These are phyloP conservation scores for Andricus curvator DNA, from an alignment of 2,888 invertebrate genomes.

Conservation along the genomic window DNA sequence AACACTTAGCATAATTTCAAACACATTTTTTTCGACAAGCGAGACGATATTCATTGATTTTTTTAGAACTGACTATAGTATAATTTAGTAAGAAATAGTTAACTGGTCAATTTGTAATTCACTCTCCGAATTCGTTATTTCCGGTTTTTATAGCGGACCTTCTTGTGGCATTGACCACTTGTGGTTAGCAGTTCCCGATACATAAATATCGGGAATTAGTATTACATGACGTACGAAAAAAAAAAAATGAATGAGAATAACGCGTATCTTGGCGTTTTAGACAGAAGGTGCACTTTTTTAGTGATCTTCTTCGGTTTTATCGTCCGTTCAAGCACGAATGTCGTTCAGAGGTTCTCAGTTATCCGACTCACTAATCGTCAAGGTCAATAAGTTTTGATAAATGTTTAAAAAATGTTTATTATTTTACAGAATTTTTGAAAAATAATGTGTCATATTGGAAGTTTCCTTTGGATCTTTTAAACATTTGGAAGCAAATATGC, in stretches of 20 bases:
- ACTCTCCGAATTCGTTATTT: not conserved
- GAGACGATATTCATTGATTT: not conserved
- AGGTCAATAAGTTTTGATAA: not conserved
- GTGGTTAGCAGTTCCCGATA: not conserved
- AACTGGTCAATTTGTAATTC: not conserved
- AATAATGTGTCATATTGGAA: too few species aligned
- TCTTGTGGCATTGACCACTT: not conserved
- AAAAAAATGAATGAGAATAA: not conserved
- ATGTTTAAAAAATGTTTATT: not conserved
- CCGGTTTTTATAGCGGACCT: not conserved
- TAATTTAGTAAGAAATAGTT: too few species aligned
- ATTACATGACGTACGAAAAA: not conserved
- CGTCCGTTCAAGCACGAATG: not conserved
- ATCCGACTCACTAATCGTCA: not conserved
- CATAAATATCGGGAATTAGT: constrained; percentile 3
- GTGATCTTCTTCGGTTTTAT: not conserved
- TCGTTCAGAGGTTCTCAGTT: constrained; percentile 9
- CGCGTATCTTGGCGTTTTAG: not conserved
- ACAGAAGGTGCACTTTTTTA: not conserved
- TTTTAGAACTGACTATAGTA: not conserved
- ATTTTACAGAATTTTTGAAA: not conserved
- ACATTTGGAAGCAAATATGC: too few species aligned
- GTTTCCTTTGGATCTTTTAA: too few species aligned
- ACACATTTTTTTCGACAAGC: too few species aligned
- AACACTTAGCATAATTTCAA: too few species aligned